phyloP scores from a whole-genome alignment of 2,888 invertebrate species.

The Andrena bicolor region DNA sequence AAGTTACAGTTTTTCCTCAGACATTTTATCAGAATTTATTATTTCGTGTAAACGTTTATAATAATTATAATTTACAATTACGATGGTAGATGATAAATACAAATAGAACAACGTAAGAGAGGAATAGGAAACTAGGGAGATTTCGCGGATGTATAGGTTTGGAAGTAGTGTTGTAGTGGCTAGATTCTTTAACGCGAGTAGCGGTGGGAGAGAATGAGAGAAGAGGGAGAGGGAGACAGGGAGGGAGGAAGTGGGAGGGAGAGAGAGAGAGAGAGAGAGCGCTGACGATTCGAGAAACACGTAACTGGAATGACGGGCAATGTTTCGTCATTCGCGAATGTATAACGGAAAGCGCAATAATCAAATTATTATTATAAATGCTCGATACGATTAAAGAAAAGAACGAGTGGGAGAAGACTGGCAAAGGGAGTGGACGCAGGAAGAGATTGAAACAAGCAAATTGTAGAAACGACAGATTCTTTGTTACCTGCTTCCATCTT shows the following conservation, averaged over 20 bases:
- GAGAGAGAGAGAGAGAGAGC: background rate
- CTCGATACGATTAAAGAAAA: slow-evolving; percentile 13
- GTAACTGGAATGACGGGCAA: slow-evolving; percentile 46
- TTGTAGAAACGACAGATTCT: slow-evolving; percentile 5
- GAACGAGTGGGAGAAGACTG: background rate
- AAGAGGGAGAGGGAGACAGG: slow-evolving; percentile 5
- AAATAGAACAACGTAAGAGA: slow-evolving; percentile 85
- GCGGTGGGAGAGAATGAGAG: slow-evolving; percentile 1
- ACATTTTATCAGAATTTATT: slow-evolving; percentile 85
- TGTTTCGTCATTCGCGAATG: slow-evolving; percentile 26
- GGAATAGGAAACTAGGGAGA: slow-evolving; percentile 62
- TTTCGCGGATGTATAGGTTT: slow-evolving; percentile 56
- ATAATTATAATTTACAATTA: slow-evolving; percentile 85
- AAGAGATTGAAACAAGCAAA: slow-evolving; percentile 32
- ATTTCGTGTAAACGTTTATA: slow-evolving; percentile 85
- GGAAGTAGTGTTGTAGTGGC: slow-evolving; percentile 34
- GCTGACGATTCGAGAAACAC: slow-evolving; percentile 16
- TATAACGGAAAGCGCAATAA: slow-evolving; percentile 22
- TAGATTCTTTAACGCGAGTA: slow-evolving; percentile 34
- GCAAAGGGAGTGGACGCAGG: slow-evolving; percentile 30
- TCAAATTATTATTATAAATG: slow-evolving; percentile 8
- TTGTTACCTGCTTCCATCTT: slow-evolving; percentile 1
- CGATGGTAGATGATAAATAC: slow-evolving; percentile 85
- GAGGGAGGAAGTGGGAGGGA: slow-evolving; percentile 2
- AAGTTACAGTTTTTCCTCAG: slow-evolving; percentile 78